Evolutionary conservation across 1,140 invertebrate genomes (phyloP).

Genomic region (Rhopalosiphum maidis): DNA sequence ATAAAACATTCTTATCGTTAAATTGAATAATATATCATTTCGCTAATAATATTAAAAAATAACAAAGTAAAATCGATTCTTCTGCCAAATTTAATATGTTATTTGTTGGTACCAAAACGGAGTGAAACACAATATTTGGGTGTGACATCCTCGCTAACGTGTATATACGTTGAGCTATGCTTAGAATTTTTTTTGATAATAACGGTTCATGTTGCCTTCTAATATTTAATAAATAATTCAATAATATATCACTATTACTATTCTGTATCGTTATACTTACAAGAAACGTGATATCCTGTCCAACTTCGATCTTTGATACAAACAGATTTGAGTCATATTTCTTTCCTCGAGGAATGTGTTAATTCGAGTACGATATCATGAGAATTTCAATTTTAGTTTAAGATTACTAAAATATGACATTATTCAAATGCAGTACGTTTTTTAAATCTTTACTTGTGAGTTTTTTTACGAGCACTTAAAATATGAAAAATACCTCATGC

Average conservation of each 20-base stretch:
- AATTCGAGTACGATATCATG: background rate
- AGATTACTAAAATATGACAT: background rate
- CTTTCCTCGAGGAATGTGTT: background rate
- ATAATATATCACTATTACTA: background rate
- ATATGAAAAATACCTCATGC: background rate
- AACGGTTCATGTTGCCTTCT: background rate
- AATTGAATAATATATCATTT: background rate
- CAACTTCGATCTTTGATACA: background rate
- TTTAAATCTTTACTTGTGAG: background rate
- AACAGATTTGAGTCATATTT: slow-evolving; percentile 3
- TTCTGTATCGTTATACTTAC: background rate
- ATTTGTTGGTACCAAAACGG: too few relatives aligned
- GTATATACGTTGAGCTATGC: background rate
- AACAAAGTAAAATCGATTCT: background rate
- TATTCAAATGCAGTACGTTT: background rate
- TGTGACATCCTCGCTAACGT: background rate
- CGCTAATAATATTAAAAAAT: background rate
- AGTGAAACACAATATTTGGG: too few relatives aligned
- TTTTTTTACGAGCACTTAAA: slow-evolving; percentile 9
- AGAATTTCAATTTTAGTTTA: background rate
- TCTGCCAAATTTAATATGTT: background rate
- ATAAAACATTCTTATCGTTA: too few relatives aligned
- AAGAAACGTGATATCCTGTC: background rate
- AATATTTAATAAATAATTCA: background rate
- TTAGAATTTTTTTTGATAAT: background rate